Evolutionary conservation across 1,140 invertebrate species (phyloP).

Genomic region (Drosophila malerkotliana): DNA sequence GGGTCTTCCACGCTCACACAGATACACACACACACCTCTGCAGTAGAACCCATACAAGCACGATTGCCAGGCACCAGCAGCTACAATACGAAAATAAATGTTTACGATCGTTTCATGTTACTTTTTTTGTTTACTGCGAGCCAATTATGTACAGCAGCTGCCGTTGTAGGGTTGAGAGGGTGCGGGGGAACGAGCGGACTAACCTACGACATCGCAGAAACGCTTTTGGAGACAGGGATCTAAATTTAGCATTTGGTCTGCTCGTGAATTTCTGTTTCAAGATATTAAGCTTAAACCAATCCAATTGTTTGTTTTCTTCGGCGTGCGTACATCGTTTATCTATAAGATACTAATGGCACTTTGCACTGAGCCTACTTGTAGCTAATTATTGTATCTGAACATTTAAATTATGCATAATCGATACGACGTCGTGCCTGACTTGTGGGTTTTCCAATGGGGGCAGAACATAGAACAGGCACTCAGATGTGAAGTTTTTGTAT

Average conservation of each 20-base stretch:
- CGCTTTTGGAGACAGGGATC: slow-evolving; percentile 1
- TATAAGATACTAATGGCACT: slow-evolving; percentile 54
- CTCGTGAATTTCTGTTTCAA: slow-evolving; percentile 41
- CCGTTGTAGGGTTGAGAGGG: slow-evolving; percentile 47
- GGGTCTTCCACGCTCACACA: slow-evolving; percentile 72
- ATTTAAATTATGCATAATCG: slow-evolving; percentile 43
- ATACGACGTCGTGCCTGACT: slow-evolving; percentile 38
- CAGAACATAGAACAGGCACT: neutral
- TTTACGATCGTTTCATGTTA: slow-evolving; percentile 56
- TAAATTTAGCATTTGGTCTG: slow-evolving; percentile 3
- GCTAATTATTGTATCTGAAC: slow-evolving; percentile 60
- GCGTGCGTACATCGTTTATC: slow-evolving; percentile 40
- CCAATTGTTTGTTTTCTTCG: slow-evolving; percentile 50
- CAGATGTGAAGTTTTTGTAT: slow-evolving; percentile 7
- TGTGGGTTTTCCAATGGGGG: slow-evolving; percentile 14
- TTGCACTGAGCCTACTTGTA: slow-evolving; percentile 18
- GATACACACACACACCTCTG: slow-evolving; percentile 17
- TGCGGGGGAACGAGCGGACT: slow-evolving; percentile 9
- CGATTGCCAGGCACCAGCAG: slow-evolving; percentile 36
- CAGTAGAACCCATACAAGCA: slow-evolving; percentile 31
- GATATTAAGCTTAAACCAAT: slow-evolving; percentile 52
- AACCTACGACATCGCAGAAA: slow-evolving; percentile 42
- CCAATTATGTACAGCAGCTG: slow-evolving; percentile 81
- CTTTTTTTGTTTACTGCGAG: slow-evolving; percentile 37
- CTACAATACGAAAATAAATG: slow-evolving; percentile 66